A percentile compares a stretch with the other conserved stretches of the same genome.
Evolutionary conservation across 2,888 invertebrate species (phyloP).

Genomic region (Andrena dorsata): DNA sequence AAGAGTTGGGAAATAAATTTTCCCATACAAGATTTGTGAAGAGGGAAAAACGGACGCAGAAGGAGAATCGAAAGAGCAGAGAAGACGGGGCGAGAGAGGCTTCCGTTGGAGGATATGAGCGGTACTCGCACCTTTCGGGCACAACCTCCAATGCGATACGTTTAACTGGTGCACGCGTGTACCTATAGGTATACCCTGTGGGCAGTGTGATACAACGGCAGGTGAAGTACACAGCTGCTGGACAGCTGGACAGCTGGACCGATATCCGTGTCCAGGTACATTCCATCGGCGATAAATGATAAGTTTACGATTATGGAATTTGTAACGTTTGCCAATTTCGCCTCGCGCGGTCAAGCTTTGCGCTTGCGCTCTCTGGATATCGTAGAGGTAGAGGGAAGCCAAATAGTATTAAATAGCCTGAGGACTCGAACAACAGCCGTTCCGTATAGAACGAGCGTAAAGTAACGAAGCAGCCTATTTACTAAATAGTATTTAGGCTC

Average conservation of each 20-base stretch:
- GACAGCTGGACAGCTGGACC: conserved; percentile 83
- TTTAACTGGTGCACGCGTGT: conserved; percentile 48
- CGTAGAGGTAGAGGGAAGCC: too few species aligned
- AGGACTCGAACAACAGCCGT: too few species aligned
- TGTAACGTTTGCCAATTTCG: conserved; percentile 2
- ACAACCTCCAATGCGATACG: not conserved
- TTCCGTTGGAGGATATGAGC: not conserved
- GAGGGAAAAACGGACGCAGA: not conserved
- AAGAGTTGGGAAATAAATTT: too few species aligned
- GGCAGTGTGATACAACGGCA: conserved; percentile 73
- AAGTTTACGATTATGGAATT: conserved; percentile 48
- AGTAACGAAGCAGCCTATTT: too few species aligned
- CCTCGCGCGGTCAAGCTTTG: not conserved
- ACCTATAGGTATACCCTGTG: conserved; percentile 46
- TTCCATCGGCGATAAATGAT: conserved; percentile 69
- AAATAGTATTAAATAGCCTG: too few species aligned
- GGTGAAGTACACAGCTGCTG: conserved; percentile 83
- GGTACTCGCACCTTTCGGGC: not conserved
- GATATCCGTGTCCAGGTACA: conserved; percentile 79
- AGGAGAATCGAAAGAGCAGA: not conserved
- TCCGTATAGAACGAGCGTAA: too few species aligned
- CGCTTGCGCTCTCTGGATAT: not conserved
- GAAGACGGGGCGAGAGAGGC: not conserved
- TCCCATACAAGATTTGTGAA: too few species aligned
- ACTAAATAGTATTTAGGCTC: too few species aligned